Conservation (phyloP, 2,888 invertebrate species). For the Pheosia tremula region DNA sequence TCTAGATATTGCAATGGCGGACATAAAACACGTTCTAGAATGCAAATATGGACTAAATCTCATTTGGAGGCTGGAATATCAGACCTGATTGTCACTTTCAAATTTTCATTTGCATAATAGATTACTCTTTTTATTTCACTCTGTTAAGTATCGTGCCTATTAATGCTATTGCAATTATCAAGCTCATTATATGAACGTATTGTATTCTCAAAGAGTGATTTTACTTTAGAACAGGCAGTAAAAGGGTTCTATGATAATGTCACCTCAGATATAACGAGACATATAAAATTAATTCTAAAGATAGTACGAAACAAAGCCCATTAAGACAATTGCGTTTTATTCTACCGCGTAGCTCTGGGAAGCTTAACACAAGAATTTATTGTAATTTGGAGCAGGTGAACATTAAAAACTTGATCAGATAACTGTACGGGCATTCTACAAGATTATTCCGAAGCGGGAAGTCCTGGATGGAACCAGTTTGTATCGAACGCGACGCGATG, state of each 20-base stretch:
- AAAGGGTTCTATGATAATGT: conserved; percentile 2
- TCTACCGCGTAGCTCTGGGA: conserved; percentile 15
- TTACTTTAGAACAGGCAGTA: neutral
- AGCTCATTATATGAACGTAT: neutral
- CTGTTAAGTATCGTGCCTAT: too few relatives aligned
- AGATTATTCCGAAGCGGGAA: conserved; percentile 74
- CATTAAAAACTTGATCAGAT: conserved; percentile 37
- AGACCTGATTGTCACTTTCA: too few relatives aligned
- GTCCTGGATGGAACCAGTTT: conserved; percentile 74
- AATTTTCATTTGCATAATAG: too few relatives aligned
- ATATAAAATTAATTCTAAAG: conserved; percentile 14
- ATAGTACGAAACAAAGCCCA: conserved; percentile 20
- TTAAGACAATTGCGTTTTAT: conserved; percentile 16
- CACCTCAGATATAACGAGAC: conserved; percentile 7
- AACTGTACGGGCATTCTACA: conserved; percentile 77
- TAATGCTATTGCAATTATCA: too few relatives aligned
- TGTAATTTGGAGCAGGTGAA: conserved; percentile 36
- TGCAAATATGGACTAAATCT: neutral
- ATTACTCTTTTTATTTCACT: too few relatives aligned
- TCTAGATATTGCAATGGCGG: neutral
- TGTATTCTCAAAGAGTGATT: neutral
- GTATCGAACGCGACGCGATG: conserved; percentile 73
- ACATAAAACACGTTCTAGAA: neutral
- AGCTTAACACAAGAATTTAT: conserved; percentile 23
- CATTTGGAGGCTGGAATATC: neutral